A percentile compares a stretch with the other conserved stretches of the same genome.
Evolutionary conservation across 2,888 invertebrate species (phyloP).

Genomic region (Eristalinus aeneus): DNA sequence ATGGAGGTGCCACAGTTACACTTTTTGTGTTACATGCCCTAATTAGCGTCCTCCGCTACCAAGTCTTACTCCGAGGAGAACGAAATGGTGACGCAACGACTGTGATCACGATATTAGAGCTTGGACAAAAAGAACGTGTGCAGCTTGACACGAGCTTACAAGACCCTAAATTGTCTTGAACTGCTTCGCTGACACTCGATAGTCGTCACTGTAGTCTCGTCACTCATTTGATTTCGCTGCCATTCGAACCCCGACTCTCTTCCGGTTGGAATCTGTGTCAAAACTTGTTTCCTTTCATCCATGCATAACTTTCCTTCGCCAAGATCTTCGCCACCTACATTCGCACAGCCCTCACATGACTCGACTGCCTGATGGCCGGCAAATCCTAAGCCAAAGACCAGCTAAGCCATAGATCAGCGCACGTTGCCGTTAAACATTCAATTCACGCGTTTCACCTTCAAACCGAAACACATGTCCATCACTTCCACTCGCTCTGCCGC

Average conservation of each 20-base stretch:
- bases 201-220: no score
- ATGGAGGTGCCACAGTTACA: slow-evolving; percentile 21
- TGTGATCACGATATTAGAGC: no score
- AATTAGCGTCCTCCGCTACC: slow-evolving; percentile 53
- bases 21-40: slow-evolving; percentile 24
- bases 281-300: neutral
- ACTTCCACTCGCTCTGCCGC: neutral
- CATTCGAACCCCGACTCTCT: neutral
- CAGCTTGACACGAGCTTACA: no score
- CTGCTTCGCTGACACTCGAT: no score
- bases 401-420: slow-evolving; percentile 15
- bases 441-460: slow-evolving; percentile 39
- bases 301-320: slow-evolving; percentile 12
- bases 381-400: slow-evolving; percentile 25
- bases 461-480: neutral
- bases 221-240: neutral
- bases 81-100: neutral
- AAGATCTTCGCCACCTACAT: slow-evolving; percentile 8
- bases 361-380: neutral
- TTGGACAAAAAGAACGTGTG: no score
- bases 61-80: neutral
- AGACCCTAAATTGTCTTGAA: no score
- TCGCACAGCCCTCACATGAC: slow-evolving; percentile 1
- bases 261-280: neutral
- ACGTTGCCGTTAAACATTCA: slow-evolving; percentile 19